Percentiles rank a stretch among this genome's conserved stretches.
phyloP scores from a whole-genome alignment of 2,797 vertebrate species.

The Falco cherrug region DNA sequence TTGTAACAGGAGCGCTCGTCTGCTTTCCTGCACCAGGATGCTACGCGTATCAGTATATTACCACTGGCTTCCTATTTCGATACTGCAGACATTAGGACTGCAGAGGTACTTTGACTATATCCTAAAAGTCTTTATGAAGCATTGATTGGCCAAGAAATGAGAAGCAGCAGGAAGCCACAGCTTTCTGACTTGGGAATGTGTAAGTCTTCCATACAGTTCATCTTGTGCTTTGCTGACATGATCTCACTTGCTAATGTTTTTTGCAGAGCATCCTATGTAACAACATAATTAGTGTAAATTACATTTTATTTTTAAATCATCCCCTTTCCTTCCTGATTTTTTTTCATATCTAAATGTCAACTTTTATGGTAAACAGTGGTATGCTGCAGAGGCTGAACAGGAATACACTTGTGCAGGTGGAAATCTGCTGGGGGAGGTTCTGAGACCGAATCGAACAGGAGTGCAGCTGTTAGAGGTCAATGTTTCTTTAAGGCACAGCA shows the following conservation, averaged over 20 bases:
- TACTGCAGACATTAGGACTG: constrained; percentile 24
- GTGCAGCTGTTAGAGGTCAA: neutral
- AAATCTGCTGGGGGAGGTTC: constrained; percentile 6
- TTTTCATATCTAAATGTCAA: constrained; percentile 68
- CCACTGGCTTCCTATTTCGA: neutral
- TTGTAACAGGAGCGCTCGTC: neutral
- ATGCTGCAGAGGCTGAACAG: constrained; percentile 34
- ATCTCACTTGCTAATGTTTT: constrained; percentile 72
- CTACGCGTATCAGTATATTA: neutral
- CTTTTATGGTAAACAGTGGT: constrained; percentile 57
- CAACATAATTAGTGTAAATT: constrained; percentile 72
- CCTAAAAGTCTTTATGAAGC: constrained; percentile 38
- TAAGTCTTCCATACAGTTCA: constrained; percentile 32
- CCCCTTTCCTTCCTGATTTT: constrained; percentile 72
- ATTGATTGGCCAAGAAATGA: constrained; percentile 60
- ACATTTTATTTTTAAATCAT: constrained; percentile 73
- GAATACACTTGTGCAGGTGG: constrained; percentile 1
- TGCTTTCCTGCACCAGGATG: neutral
- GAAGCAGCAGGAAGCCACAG: constrained; percentile 62
- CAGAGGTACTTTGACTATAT: constrained; percentile 8
- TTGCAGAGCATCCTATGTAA: constrained; percentile 67
- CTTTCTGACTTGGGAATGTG: constrained; percentile 41
- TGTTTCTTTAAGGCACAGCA: neutral
- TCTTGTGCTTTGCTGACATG: constrained; percentile 50
- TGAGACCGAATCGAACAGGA: neutral